Evolutionary conservation across 2,888 invertebrate genomes (phyloP).

Genomic region (Campoletis raptor): DNA sequence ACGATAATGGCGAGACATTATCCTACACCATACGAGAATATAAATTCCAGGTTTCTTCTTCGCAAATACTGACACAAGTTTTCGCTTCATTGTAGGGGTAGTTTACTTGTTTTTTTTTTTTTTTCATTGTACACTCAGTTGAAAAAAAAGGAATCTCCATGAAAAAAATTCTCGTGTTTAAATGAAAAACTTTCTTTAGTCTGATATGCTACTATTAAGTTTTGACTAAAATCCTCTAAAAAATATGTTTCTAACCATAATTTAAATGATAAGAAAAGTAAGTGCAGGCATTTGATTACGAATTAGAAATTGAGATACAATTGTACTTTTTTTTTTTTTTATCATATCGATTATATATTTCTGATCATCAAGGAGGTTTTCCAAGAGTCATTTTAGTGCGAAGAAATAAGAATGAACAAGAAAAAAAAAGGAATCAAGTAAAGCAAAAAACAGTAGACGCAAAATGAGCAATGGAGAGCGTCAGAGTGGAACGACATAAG

Average conservation of each 20-base stretch:
- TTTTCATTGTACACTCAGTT: neutral
- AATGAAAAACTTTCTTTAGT: neutral
- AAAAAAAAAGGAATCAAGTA: constrained; percentile 4
- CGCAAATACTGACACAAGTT: neutral
- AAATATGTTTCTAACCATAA: neutral
- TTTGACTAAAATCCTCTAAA: neutral
- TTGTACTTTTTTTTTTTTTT: neutral
- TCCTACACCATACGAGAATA: neutral
- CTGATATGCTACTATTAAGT: neutral
- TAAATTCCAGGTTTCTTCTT: neutral
- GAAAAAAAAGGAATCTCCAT: neutral
- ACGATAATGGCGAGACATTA: neutral
- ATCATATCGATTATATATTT: neutral
- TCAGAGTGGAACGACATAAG: constrained; percentile 72
- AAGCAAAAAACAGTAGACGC: constrained; percentile 11
- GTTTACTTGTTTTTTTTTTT: neutral
- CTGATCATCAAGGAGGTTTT: neutral
- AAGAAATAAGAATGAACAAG: constrained; percentile 15
- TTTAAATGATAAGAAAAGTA: neutral
- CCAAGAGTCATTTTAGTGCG: neutral
- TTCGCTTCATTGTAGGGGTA: neutral
- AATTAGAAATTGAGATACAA: neutral
- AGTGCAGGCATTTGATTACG: neutral
- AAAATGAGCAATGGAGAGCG: constrained; percentile 49
- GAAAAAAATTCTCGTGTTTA: neutral